Percentiles rank a stretch among this genome's conserved stretches.
Evolutionary conservation across 30 jellyfish, hydroid and myxozoan genomes (phyloP).

Genomic region (Morbakka virulenta): DNA sequence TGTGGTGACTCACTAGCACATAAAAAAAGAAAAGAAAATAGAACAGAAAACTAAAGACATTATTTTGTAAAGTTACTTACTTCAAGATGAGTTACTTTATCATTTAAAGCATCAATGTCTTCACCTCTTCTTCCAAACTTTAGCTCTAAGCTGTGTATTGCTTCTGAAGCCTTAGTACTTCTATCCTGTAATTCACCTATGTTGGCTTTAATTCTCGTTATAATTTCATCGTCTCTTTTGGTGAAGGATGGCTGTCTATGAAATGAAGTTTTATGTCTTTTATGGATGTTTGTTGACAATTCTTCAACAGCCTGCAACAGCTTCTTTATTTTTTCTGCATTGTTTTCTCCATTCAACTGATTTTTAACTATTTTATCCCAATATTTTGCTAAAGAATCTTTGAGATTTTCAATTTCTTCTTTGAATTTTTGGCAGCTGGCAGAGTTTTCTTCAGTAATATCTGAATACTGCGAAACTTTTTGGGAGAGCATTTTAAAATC

Average conservation of each 20-base stretch:
- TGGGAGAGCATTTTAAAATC: background rate
- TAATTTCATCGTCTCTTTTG: conserved; percentile 35
- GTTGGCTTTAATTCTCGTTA: conserved; percentile 35
- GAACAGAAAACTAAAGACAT: too few relatives aligned
- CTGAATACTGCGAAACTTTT: background rate
- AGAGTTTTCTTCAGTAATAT: background rate
- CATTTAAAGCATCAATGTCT: conserved; percentile 6
- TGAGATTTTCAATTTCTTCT: background rate
- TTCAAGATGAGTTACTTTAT: conserved; percentile 33
- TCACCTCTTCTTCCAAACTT: conserved; percentile 8
- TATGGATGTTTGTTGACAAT: background rate
- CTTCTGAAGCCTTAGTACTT: conserved; percentile 33
- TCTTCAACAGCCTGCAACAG: background rate
- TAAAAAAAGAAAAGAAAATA: too few relatives aligned
- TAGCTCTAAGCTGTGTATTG: conserved; percentile 19
- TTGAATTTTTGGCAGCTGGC: background rate
- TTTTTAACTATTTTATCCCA: background rate
- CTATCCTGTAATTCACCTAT: conserved; percentile 55
- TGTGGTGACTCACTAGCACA: too few relatives aligned
- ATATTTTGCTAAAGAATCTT: background rate
- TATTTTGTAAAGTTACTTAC: too few relatives aligned
- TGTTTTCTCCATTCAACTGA: background rate
- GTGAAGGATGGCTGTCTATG: background rate
- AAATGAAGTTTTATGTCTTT: background rate
- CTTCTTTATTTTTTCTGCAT: background rate